These are phyloP conservation scores for Excalfactoria chinensis DNA, from an alignment of 2,113 vertebrate genomes.

Conservation along the genomic window DNA sequence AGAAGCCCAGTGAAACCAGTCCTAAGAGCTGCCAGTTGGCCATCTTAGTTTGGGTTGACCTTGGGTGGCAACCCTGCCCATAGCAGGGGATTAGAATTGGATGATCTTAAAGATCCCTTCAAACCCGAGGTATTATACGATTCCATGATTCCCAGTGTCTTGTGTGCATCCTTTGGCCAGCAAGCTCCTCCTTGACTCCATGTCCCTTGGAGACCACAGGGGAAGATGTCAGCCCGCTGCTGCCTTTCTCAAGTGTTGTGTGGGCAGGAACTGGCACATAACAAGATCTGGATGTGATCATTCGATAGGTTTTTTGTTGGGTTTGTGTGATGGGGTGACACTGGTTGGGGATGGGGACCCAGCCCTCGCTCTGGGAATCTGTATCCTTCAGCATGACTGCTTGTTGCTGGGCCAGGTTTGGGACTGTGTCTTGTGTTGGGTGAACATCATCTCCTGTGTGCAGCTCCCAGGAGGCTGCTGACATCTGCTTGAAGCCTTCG, in stretches of 20 bases:
- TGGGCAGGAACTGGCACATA: neutral
- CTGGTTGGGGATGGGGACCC: neutral
- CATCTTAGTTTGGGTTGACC: neutral
- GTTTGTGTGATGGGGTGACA: neutral
- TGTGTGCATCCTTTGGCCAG: accelerated
- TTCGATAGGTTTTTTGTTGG: neutral
- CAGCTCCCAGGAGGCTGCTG: constrained; percentile 52
- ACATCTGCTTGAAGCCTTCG: constrained; percentile 50
- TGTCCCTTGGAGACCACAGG: neutral
- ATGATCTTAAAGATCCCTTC: neutral
- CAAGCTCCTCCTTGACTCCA: neutral
- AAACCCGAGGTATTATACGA: neutral
- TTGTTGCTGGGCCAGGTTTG: neutral
- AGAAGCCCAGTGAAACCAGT: neutral
- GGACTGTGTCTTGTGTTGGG: neutral
- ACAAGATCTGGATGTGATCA: neutral
- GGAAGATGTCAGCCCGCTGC: neutral
- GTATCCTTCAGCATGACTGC: neutral
- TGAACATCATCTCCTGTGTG: neutral
- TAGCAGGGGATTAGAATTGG: neutral
- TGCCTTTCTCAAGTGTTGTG: neutral
- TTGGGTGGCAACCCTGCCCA: neutral
- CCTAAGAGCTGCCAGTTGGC: neutral
- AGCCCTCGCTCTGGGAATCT: neutral
- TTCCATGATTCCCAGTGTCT: neutral